phyloP scores from a whole-genome alignment of 2,888 invertebrate genomes.

The Choristoneura rosaceana region DNA sequence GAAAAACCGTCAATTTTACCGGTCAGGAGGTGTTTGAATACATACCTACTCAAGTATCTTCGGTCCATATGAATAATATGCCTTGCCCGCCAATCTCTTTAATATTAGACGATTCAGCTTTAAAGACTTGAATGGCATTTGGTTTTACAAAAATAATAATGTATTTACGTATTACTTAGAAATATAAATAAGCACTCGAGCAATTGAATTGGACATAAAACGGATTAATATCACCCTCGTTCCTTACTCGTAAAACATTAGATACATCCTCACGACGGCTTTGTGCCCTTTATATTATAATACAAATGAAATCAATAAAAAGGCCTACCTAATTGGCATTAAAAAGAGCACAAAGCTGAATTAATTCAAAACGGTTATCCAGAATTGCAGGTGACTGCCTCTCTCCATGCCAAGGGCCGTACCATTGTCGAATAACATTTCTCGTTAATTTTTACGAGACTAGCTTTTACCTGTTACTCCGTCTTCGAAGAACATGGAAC shows the following conservation, averaged over 20 bases:
- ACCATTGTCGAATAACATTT: slow-evolving; percentile 39
- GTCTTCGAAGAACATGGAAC: too few relatives aligned
- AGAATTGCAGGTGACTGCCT: slow-evolving; percentile 48
- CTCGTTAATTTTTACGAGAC: neutral
- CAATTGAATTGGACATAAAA: neutral
- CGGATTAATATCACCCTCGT: neutral
- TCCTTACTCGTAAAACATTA: neutral
- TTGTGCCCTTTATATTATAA: slow-evolving; percentile 8
- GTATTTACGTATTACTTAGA: neutral
- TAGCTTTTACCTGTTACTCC: too few relatives aligned
- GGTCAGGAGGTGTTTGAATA: too few relatives aligned
- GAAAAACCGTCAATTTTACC: too few relatives aligned
- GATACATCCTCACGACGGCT: neutral
- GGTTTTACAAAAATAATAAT: neutral
- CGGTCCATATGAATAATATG: too few relatives aligned
- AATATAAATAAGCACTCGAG: neutral
- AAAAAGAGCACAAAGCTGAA: slow-evolving; percentile 43
- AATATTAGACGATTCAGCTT: neutral
- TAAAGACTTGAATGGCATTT: neutral
- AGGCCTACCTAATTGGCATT: slow-evolving; percentile 32
- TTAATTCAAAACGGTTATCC: slow-evolving; percentile 49
- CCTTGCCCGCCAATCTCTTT: too few relatives aligned
- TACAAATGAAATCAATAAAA: slow-evolving; percentile 36
- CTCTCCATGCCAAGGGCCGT: slow-evolving; percentile 42
- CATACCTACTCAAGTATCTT: too few relatives aligned